Conservation (phyloP, 2,888 invertebrate species). For the Hypomecis atomaria region DNA sequence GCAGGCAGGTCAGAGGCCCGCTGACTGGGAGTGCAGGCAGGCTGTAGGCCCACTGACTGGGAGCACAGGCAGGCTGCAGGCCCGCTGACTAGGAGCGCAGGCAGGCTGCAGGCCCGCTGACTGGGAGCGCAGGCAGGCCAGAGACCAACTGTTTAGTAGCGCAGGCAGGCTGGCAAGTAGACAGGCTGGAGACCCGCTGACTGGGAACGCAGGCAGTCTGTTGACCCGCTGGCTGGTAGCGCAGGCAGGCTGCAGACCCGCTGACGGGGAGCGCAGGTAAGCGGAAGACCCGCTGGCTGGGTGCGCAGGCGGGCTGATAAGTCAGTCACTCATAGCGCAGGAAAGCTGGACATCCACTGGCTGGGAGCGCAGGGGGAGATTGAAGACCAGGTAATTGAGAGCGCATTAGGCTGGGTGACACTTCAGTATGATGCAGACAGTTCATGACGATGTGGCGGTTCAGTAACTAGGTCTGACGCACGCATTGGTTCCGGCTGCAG, state of each 20-base stretch:
- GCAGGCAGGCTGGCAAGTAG: neutral
- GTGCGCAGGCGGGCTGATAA: too few relatives aligned
- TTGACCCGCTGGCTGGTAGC: neutral
- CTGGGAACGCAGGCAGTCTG: slow-evolving; percentile 3
- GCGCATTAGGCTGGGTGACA: too few relatives aligned
- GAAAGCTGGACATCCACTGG: neutral
- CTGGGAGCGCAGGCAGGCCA: neutral
- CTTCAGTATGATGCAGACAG: too few relatives aligned
- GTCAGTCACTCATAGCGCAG: too few relatives aligned
- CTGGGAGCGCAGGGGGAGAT: neutral
- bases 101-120: neutral
- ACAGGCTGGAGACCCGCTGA: neutral
- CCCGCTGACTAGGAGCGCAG: slow-evolving; percentile 7
- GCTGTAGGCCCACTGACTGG: neutral
- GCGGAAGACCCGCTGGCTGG: neutral
- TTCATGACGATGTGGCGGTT: too few relatives aligned
- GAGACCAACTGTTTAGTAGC: neutral
- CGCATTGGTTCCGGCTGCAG: neutral
- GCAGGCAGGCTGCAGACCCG: slow-evolving; percentile 2
- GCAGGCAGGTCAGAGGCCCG: neutral
- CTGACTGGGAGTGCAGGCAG: slow-evolving; percentile 1
- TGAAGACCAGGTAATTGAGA: too few relatives aligned
- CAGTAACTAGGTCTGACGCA: neutral
- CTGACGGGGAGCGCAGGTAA: neutral
- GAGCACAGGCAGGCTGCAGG: slow-evolving; percentile 4